Evolutionary conservation across 2,888 invertebrate species (phyloP).

Genomic region (Acanthococcus lagerstroemiae): DNA sequence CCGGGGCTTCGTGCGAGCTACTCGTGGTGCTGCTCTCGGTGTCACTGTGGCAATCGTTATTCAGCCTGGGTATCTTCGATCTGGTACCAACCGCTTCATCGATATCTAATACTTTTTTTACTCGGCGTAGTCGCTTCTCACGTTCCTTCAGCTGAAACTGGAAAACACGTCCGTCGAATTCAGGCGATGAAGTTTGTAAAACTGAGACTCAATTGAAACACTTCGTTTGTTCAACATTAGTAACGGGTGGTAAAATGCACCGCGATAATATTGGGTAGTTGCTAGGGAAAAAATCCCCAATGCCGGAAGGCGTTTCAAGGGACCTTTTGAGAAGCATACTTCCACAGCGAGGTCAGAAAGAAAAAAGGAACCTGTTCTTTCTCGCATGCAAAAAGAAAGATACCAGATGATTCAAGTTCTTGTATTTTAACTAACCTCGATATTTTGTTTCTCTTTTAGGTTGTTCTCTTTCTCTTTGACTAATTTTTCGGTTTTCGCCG

Average conservation of each 20-base stretch:
- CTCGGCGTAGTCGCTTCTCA: neutral
- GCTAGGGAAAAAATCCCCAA: too few species aligned
- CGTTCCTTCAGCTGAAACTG: neutral
- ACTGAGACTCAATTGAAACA: too few species aligned
- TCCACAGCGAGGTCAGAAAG: too few species aligned
- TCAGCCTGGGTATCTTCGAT: neutral
- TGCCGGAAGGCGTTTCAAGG: too few species aligned
- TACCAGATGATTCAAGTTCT: neutral
- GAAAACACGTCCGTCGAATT: too few species aligned
- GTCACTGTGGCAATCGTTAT: neutral
- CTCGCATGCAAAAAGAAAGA: too few species aligned
- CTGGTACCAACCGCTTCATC: neutral
- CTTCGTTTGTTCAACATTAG: neutral
- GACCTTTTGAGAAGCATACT: too few species aligned
- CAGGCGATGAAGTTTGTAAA: too few species aligned
- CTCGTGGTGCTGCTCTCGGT: neutral
- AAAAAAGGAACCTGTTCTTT: too few species aligned
- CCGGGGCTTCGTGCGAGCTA: too few species aligned
- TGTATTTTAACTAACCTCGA: conserved; percentile 28
- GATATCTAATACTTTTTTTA: neutral
- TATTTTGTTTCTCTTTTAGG: conserved; percentile 39
- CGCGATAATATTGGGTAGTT: too few species aligned
- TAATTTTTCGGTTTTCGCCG: conserved; percentile 62
- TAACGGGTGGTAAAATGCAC: too few species aligned
- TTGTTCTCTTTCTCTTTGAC: conserved; percentile 58